A percentile compares a stretch with the other conserved stretches of the same genome.
Evolutionary conservation across 2,113 vertebrate species (phyloP).

Genomic region (Empidonax alnorum): DNA sequence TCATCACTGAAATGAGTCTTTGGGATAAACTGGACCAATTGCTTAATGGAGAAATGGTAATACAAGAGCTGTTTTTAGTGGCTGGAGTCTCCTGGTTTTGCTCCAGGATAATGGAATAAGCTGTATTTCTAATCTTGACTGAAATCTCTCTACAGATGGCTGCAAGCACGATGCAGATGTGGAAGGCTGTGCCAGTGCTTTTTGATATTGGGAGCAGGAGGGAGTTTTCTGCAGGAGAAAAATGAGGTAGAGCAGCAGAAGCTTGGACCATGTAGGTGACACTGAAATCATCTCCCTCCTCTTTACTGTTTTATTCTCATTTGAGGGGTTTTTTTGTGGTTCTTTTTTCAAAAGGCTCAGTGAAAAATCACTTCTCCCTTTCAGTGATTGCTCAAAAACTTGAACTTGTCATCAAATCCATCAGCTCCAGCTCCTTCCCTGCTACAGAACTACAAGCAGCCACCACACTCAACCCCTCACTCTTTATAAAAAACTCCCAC

Average conservation of each 20-base stretch:
- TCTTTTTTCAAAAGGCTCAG: neutral
- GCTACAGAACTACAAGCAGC: neutral
- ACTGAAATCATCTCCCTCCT: neutral
- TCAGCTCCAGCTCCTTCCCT: neutral
- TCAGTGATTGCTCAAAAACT: neutral
- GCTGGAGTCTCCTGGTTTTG: neutral
- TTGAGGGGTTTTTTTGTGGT: neutral
- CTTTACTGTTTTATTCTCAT: neutral
- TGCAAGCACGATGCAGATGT: neutral
- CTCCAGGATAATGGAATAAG: slow-evolving; percentile 31
- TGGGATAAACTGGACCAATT: slow-evolving; percentile 10
- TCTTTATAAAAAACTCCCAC: neutral
- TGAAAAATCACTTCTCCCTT: neutral
- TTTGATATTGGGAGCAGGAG: neutral
- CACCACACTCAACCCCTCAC: neutral
- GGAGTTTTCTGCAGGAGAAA: neutral
- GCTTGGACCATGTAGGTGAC: neutral
- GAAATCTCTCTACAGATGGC: slow-evolving; percentile 41
- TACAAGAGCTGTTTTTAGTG: neutral
- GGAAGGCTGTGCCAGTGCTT: neutral
- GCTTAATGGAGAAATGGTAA: slow-evolving; percentile 11
- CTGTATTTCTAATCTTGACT: slow-evolving; percentile 29
- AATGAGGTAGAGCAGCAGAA: neutral
- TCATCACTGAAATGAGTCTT: neutral
- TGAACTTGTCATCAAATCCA: neutral